Evolutionary conservation across 2,888 invertebrate species (phyloP), one percentile per base, ranked within the genome.

Genomic region (Neuroscelio doddi): DNA sequence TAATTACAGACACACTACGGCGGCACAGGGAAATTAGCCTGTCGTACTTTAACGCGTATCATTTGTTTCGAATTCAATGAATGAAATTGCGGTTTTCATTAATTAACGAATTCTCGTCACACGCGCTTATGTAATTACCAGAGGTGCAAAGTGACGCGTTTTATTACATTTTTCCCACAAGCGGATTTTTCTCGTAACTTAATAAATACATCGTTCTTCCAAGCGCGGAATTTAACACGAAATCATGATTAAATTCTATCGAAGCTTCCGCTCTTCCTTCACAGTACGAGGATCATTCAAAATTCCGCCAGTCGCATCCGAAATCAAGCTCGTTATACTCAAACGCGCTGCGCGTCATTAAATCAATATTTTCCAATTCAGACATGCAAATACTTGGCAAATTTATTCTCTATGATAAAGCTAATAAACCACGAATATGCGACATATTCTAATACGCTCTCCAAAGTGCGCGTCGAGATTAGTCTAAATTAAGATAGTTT

Each of bases 41-140:
- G 42, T 44, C 42, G 27, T 1, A 21, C 29, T 44, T 44, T 44
- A 45, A 17, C 45, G n/a, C 17, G n/a, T 45, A 45, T 45, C 45
- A 17, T 45, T 68, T 68, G 50, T 64, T 64, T 49, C 46, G 45
- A 66, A 73, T 57, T 69, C 57, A 55, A 63, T 63, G 63, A 69
- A 73, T 61, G 66, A 70, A 53, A 64, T 42, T 57, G 52, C 53
- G 46, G 17, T 45, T 44, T 51, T 45, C 49, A 29, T 63, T 17
- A 65, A 67, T 62, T 58, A 69, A 65, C 52, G 62, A 41, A 68
- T 62, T 53, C 39, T 5, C 52, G 59, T 57, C 59, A 62, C 61
- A 58, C 21, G 16, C 21, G 21, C 39, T 51, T 51, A 52, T 49
- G 39, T 58, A 67, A 71, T 67, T 56, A 26, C 47, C 30, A 4